phyloP scores from a whole-genome alignment of 2,113 vertebrate species.

The Eulemur rufifrons region DNA sequence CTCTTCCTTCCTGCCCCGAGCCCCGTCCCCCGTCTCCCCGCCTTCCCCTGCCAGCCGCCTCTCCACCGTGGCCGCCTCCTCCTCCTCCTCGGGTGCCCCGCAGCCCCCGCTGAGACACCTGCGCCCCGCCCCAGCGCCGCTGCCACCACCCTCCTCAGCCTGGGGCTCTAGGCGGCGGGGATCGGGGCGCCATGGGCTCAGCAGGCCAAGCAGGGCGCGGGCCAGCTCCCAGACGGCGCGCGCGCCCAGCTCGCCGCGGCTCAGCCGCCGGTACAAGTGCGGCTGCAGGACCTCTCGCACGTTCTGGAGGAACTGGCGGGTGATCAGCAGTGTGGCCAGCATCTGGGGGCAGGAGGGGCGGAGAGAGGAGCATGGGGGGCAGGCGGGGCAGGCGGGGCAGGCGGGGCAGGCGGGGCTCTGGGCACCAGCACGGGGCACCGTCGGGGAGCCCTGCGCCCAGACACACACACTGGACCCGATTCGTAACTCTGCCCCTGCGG shows the following conservation, averaged over 20 bases:
- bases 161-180: constrained; percentile 54
- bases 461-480: too few relatives aligned
- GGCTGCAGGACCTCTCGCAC: constrained; percentile 96
- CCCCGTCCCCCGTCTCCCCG: constrained; percentile 80
- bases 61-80: constrained; percentile 62
- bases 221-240: constrained; percentile 87
- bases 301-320: constrained; percentile 97
- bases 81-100: constrained; percentile 91
- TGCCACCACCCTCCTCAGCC: constrained; percentile 57
- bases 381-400: neutral
- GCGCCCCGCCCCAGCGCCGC: constrained; percentile 80
- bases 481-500: neutral
- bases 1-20: neutral
- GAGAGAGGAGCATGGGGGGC: neutral
- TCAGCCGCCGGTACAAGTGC: constrained; percentile 92
- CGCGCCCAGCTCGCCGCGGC: constrained; percentile 89
- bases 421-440: neutral
- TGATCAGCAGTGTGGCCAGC: constrained; percentile 97
- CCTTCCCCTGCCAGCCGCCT: constrained; percentile 88
- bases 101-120: constrained; percentile 95
- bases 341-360: constrained; percentile 84
- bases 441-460: neutral
- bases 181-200: constrained; percentile 82
- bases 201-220: constrained; percentile 83
- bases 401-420: neutral